Conservation (phyloP, 2,888 invertebrate genomes). For the Drosophila ezoana region DNA sequence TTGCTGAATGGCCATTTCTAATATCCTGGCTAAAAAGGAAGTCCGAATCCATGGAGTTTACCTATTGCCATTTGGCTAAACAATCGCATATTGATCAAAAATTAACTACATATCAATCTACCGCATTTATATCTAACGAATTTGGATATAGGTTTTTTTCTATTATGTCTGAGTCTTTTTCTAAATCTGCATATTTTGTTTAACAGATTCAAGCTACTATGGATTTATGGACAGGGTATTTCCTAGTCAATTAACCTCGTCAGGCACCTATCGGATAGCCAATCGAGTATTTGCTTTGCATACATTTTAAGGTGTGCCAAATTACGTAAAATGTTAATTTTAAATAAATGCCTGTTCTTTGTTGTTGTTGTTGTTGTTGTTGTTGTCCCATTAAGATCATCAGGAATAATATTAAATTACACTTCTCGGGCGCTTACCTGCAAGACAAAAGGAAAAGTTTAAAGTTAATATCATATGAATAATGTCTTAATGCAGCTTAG, state of each 20-base stretch:
- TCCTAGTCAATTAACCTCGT: background rate
- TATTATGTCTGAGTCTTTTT: too few species aligned
- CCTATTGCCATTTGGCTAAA: too few species aligned
- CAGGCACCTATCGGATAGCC: too few species aligned
- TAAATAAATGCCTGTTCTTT: constrained; percentile 29
- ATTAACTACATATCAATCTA: background rate
- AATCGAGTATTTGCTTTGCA: background rate
- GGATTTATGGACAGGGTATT: constrained; percentile 1
- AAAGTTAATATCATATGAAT: constrained; percentile 2
- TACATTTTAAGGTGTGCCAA: constrained; percentile 3
- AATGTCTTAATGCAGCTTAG: background rate
- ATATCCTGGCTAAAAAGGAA: constrained; percentile 5
- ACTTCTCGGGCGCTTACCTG: constrained; percentile 30
- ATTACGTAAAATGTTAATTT: constrained; percentile 6
- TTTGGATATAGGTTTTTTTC: too few species aligned
- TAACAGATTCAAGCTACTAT: too few species aligned
- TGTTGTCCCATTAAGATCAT: background rate
- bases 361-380: constrained; percentile 2
- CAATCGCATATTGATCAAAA: too few species aligned
- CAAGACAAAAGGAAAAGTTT: constrained; percentile 18
- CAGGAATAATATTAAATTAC: background rate
- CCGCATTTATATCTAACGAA: too few species aligned
- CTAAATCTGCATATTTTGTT: too few species aligned
- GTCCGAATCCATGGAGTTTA: background rate
- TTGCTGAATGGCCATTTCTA: background rate